Evolutionary conservation across 2,888 invertebrate genomes (phyloP), one percentile per base, ranked within the genome.

Genomic region (Dimorphilus gyrociliatus): DNA sequence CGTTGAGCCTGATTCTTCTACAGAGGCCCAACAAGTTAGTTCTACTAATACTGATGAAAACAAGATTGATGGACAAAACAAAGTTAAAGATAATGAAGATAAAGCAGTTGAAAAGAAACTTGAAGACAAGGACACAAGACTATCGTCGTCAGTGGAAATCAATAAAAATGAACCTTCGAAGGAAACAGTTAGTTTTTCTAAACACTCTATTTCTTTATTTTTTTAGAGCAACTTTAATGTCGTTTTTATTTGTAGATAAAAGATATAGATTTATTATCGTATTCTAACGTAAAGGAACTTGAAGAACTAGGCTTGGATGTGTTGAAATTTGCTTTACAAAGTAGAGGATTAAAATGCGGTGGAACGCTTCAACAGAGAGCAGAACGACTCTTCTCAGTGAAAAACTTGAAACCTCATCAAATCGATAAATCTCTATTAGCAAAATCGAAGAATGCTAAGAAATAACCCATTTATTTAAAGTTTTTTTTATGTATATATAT

Each of bases 291-390:
- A 29, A 29, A 15, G 24, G 29, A 44, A 6, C 55, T 63, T 7
- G 55, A 60, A 37, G 30, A 33, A 1, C 46, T 64, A 7, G 66
- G 67, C 10, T 40, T 67, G 25, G 63, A 67, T 5, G 38, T 37
- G 21, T 43, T 65, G 23, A 66, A 65, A 38, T 29, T 34, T 12
- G 58, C 46, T 3, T 45, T 66, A 23, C 46, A 50, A 40, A 41
- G 38, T 4, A 50, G 60, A 12, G 63, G 64, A 5, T 42, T 68
- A n/a, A 68, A 68, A 43, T 68, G 67, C 50, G 68, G 68, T 12
- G 68, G 68, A 15, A 58, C 60, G 1, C 39, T 67, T 8, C 33
- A 51, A 16, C 57, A 68, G 40, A 41, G 68, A 25, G 66, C 66
- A 2, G 45, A 53, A 21, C 48, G 68, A 32, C 47, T 68, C 19